Evolutionary conservation across 2,113 vertebrate genomes (phyloP), one percentile per base, ranked within the genome.

Genomic region (Calidris pugnax): DNA sequence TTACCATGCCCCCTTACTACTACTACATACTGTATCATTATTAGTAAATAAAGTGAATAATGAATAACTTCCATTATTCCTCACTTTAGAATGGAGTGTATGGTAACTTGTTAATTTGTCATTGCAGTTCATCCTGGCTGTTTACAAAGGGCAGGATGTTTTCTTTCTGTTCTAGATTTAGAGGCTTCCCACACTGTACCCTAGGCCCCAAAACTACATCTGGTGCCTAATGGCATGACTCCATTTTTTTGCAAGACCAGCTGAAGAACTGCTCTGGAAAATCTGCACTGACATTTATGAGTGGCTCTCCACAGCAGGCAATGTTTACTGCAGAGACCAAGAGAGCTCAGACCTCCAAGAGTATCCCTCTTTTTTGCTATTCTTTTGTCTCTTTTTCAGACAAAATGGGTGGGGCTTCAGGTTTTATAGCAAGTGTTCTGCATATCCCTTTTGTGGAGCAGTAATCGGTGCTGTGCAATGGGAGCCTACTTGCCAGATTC

Each of bases 201-300:
- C 37, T 76, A 69, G 77, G 84, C 66, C 77, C 47, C 80, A 39
- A 22, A 89, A 47, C 66, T 85, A 57, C 84, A 89, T 92, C 84
- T 92, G 81, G 22, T 95, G 78, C 47, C 74, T 87, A 33, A 47
- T 85, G 71, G 45, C 86, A 51, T 39, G 20, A 63, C 50, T 95
- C 43, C 28, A 10, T 53, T 71, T 67, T 72, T 90, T 45, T 28
- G 47, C 71, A 64, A 59, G 45, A 74, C 28, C 74, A 82, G 50
- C 81, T 89, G 62, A 95, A 69, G 66, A 76, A 9, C 71, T 66
- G 57, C 32, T 79, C 84, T 96, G 92, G 74, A 89, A 89, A 76
- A 68, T 62, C 23, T 41, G 26, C 69, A 19, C 48, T 69, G 84
- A 71, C 13, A 14, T 95, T 95, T 88, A 19, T 57, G 47, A 53